Conservation (phyloP, 2,888 invertebrate genomes). For the Drosophila prolongata region DNA sequence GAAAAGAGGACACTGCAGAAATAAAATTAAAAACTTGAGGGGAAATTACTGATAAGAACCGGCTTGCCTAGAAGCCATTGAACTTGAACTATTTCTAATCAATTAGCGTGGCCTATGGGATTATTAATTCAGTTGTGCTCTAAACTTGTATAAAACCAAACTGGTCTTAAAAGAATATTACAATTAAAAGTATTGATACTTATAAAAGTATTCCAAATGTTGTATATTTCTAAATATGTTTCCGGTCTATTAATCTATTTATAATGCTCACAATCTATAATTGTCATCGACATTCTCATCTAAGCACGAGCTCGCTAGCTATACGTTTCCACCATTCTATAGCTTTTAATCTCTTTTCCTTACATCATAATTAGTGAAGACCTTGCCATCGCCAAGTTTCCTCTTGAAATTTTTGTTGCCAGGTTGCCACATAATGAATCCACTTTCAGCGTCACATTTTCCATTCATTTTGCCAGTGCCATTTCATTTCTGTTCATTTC, state of each 20-base stretch:
- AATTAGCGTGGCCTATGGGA: background rate
- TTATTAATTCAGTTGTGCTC: background rate
- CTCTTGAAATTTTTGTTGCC: constrained; percentile 31
- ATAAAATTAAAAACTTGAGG: background rate
- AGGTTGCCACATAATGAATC: constrained; percentile 27
- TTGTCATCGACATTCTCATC: background rate
- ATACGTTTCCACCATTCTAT: background rate
- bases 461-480: constrained; percentile 36
- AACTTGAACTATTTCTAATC: constrained; percentile 25
- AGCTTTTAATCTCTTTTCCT: constrained; percentile 21
- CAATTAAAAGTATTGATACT: too few relatives aligned
- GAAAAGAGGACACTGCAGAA: too few relatives aligned
- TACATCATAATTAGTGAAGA: constrained; percentile 29
- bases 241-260: constrained; percentile 1
- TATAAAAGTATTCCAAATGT: background rate
- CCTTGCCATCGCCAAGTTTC: constrained; percentile 7
- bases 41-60: constrained; percentile 2
- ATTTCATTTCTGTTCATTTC: constrained; percentile 34
- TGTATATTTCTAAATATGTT: background rate
- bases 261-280: background rate
- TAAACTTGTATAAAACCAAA: background rate
- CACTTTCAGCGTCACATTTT: constrained; percentile 50
- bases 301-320: background rate
- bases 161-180: too few relatives aligned
- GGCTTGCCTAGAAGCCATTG: constrained; percentile 21